A percentile compares a stretch with the other conserved stretches of the same genome.
phyloP scores from a whole-genome alignment of 1,140 invertebrate species.

The Uloborus diversus region DNA sequence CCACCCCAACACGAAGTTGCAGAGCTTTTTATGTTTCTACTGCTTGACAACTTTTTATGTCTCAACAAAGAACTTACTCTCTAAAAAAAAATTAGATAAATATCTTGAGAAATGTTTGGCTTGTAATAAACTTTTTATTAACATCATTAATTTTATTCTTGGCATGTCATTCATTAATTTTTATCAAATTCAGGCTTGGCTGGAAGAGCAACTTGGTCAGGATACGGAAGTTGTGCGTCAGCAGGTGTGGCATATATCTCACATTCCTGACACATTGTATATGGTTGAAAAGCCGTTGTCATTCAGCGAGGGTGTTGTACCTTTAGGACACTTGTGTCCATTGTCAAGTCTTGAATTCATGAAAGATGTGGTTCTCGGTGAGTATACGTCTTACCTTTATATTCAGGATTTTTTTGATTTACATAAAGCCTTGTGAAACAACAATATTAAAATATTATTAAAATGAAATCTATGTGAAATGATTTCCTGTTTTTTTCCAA shows the following conservation, averaged over 20 bases:
- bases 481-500: background rate
- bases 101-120: too few relatives aligned
- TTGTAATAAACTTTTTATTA: too few relatives aligned
- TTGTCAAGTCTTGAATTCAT: conserved; percentile 36
- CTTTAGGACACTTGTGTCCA: conserved; percentile 44
- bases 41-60: too few relatives aligned
- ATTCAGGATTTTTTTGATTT: too few relatives aligned
- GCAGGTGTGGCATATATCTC: conserved; percentile 63
- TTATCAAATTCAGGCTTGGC: conserved; percentile 74
- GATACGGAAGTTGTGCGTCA: conserved; percentile 74
- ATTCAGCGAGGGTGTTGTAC: conserved; percentile 47
- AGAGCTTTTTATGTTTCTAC: too few relatives aligned
- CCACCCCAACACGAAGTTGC: too few relatives aligned
- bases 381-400: background rate
- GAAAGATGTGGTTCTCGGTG: conserved; percentile 53
- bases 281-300: conserved; percentile 79
- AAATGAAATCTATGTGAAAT: conserved; percentile 14
- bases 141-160: too few relatives aligned
- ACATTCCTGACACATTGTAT: conserved; percentile 91
- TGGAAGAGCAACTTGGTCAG: conserved; percentile 82
- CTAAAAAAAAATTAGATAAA: too few relatives aligned
- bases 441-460: background rate
- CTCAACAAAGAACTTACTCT: too few relatives aligned
- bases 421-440: background rate
- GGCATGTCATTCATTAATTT: too few relatives aligned